These are phyloP conservation scores for Ichneumon xanthorius DNA, from an alignment of 2,888 invertebrate species.

Conservation along the genomic window DNA sequence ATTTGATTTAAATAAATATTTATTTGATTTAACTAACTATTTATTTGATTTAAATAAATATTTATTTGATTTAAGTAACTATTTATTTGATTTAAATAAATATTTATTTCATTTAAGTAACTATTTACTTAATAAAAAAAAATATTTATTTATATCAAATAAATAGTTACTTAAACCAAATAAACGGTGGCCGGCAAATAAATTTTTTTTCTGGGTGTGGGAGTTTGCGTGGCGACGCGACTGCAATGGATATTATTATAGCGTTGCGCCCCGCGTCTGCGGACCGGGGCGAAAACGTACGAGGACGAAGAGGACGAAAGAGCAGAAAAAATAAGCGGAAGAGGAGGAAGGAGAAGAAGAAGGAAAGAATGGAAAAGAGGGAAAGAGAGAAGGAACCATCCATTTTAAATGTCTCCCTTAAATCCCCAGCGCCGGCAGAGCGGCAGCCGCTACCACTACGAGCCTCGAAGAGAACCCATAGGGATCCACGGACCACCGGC, in stretches of 20 bases:
- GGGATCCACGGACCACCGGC: constrained; percentile 58
- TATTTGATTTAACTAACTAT: too few relatives aligned
- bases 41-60: too few relatives aligned
- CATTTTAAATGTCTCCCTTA: constrained; percentile 82
- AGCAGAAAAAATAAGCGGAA: constrained; percentile 29
- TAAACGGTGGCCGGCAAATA: too few relatives aligned
- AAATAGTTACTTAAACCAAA: too few relatives aligned
- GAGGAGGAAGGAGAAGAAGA: constrained; percentile 10
- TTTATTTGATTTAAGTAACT: too few relatives aligned
- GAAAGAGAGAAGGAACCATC: constrained; percentile 83
- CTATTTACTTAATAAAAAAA: too few relatives aligned
- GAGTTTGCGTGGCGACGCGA: constrained; percentile 43
- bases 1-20: too few relatives aligned
- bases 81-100: too few relatives aligned
- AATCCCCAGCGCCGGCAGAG: constrained; percentile 77
- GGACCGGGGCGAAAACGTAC: constrained; percentile 49
- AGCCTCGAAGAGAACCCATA: constrained; percentile 46
- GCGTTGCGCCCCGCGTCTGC: constrained; percentile 26
- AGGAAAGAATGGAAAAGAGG: constrained; percentile 47
- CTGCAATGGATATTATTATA: constrained; percentile 50
- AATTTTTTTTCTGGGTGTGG: not conserved
- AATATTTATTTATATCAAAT: too few relatives aligned
- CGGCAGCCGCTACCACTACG: constrained; percentile 77
- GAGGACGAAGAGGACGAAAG: constrained; percentile 50
- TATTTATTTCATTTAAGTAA: too few relatives aligned